Conservation (phyloP, 2,888 invertebrate species). For the Drosophila demipolita region DNA sequence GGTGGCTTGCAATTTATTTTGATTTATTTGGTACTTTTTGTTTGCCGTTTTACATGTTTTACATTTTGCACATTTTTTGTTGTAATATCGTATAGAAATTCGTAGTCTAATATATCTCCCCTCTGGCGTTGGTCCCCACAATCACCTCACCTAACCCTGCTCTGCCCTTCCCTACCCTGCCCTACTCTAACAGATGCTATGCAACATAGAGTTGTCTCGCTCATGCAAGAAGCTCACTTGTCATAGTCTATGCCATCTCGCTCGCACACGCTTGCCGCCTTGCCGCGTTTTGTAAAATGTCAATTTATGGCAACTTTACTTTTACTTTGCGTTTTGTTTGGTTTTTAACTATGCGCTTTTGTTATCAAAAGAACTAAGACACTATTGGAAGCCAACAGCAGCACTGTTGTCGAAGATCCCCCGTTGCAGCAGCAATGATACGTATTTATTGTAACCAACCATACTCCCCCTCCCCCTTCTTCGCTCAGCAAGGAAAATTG, state of each 20-base stretch:
- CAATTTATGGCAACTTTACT: slow-evolving; percentile 42
- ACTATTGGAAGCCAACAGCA: slow-evolving; percentile 3
- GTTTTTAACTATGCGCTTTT: background rate
- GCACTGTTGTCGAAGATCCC: slow-evolving; percentile 35
- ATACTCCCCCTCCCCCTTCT: background rate
- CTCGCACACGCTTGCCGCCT: slow-evolving; percentile 34
- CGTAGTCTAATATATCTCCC: slow-evolving; percentile 17
- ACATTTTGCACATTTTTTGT: slow-evolving; percentile 6
- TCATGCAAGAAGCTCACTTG: slow-evolving; percentile 9
- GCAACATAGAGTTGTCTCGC: slow-evolving; percentile 35
- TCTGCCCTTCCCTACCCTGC: background rate
- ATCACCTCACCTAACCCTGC: background rate
- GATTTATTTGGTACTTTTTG: slow-evolving; percentile 12
- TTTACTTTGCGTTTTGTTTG: slow-evolving; percentile 13
- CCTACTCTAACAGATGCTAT: background rate
- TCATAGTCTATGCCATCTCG: slow-evolving; percentile 2
- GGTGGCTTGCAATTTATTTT: slow-evolving; percentile 2
- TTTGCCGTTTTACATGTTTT: slow-evolving; percentile 24
- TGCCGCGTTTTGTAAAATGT: slow-evolving; percentile 33
- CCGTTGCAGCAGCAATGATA: slow-evolving; percentile 7
- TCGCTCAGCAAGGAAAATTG: background rate
- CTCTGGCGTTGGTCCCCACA: background rate
- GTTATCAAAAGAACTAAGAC: slow-evolving; percentile 13
- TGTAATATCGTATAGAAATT: slow-evolving; percentile 1
- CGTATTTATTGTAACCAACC: slow-evolving; percentile 19